These are phyloP conservation scores for Stenodema calcarata DNA, from an alignment of 2,888 invertebrate genomes.

Conservation along the genomic window DNA sequence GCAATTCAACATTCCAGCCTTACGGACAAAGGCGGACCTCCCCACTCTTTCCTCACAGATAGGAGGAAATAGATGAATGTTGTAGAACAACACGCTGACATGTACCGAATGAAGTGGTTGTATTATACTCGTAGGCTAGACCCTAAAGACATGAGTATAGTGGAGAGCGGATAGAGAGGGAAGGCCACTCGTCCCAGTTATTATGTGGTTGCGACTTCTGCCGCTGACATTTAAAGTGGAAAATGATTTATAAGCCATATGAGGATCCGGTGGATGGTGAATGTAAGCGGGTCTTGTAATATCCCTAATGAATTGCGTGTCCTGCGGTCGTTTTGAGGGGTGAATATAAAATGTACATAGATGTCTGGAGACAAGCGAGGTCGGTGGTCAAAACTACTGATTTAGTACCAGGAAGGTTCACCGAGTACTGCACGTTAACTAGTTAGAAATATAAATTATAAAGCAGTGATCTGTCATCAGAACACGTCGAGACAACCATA, in stretches of 20 bases:
- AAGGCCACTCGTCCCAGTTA: not conserved
- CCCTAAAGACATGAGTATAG: not conserved
- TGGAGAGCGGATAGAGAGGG: not conserved
- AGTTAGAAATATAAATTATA: too few species aligned
- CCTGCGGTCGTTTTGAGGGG: too few species aligned
- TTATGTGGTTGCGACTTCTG: constrained; percentile 14
- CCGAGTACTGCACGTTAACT: too few species aligned
- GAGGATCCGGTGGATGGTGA: not conserved
- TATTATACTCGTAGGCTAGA: not conserved
- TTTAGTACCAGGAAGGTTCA: too few species aligned
- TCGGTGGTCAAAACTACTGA: too few species aligned
- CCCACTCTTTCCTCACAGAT: too few species aligned
- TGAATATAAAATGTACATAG: too few species aligned
- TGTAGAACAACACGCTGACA: not conserved
- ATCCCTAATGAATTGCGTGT: too few species aligned
- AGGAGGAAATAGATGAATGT: not conserved
- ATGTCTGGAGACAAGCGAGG: too few species aligned
- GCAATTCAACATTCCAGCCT: not conserved
- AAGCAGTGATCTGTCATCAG: too few species aligned
- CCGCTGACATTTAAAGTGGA: constrained; percentile 35
- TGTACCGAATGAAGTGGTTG: not conserved
- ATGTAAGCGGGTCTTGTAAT: too few species aligned
- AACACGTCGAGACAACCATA: too few species aligned
- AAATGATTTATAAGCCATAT: not conserved
- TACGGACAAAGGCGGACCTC: not conserved